Evolutionary conservation across 1,140 invertebrate genomes (phyloP).

Genomic region (Ceratina australensis): DNA sequence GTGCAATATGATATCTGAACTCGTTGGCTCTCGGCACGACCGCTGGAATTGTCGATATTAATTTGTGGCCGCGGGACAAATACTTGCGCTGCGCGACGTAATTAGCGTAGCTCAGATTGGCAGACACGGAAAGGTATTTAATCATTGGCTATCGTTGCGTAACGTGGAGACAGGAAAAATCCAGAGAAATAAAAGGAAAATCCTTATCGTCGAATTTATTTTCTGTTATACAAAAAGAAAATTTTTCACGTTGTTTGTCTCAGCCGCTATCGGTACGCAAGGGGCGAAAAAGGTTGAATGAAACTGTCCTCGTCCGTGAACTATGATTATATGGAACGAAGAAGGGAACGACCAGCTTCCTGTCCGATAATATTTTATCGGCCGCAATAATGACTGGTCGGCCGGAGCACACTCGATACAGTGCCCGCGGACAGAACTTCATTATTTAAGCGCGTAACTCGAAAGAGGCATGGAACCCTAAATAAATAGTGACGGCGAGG

Average conservation of each 20-base stretch:
- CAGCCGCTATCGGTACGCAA: too few species aligned
- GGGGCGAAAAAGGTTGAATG: not conserved
- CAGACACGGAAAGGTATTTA: not conserved
- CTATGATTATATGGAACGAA: slow-evolving; percentile 30
- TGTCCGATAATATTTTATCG: slow-evolving; percentile 28
- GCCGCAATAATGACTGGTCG: not conserved
- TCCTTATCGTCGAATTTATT: too few species aligned
- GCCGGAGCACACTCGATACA: not conserved
- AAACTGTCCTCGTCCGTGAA: slow-evolving; percentile 15
- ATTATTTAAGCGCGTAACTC: not conserved
- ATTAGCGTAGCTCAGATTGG: not conserved
- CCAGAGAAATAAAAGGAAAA: too few species aligned
- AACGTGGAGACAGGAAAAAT: not conserved
- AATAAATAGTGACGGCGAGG: not conserved
- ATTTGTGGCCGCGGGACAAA: not conserved
- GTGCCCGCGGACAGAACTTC: not conserved
- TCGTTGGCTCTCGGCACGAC: not conserved
- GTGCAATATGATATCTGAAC: slow-evolving; percentile 5
- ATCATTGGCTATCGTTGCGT: not conserved
- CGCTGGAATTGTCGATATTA: slow-evolving; percentile 8
- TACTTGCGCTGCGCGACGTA: not conserved
- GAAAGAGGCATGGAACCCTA: not conserved
- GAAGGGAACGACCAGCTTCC: slow-evolving; percentile 7
- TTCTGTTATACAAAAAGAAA: too few species aligned
- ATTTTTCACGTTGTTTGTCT: too few species aligned